Evolutionary conservation across 2,888 invertebrate species (phyloP).

Genomic region (Odontomyia ornata): DNA sequence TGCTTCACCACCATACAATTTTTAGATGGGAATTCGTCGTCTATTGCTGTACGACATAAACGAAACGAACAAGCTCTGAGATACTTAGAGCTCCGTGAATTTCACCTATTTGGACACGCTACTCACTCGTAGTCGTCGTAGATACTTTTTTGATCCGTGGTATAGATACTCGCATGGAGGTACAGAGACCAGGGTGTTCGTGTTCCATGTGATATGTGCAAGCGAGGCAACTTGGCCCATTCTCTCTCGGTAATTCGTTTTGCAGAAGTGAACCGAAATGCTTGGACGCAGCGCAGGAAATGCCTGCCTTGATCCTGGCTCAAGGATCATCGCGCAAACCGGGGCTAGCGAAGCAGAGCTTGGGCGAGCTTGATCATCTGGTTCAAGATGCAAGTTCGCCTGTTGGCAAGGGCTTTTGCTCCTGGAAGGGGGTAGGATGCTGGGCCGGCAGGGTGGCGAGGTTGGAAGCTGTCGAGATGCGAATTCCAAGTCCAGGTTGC

Average conservation of each 20-base stretch:
- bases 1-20: background rate
- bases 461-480: background rate
- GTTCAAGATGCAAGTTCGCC: no score
- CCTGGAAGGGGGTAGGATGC: background rate
- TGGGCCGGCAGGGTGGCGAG: background rate
- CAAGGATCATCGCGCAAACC: background rate
- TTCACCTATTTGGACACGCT: conserved; percentile 1
- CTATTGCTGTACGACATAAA: conserved; percentile 10
- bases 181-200: background rate
- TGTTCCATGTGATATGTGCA: conserved; percentile 8
- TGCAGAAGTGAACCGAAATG: background rate
- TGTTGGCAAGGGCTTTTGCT: background rate
- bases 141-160: background rate
- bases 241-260: conserved; percentile 14
- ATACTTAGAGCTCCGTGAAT: background rate
- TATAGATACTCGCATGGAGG: background rate
- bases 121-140: background rate
- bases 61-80: conserved; percentile 11
- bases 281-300: conserved; percentile 11
- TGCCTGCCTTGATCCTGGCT: background rate
- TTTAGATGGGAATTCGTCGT: background rate
- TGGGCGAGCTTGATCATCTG: background rate
- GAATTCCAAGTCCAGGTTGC: background rate
- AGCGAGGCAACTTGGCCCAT: no score
- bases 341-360: background rate